phyloP scores from a whole-genome alignment of 2,888 invertebrate species.

The Cylloceria caligata region DNA sequence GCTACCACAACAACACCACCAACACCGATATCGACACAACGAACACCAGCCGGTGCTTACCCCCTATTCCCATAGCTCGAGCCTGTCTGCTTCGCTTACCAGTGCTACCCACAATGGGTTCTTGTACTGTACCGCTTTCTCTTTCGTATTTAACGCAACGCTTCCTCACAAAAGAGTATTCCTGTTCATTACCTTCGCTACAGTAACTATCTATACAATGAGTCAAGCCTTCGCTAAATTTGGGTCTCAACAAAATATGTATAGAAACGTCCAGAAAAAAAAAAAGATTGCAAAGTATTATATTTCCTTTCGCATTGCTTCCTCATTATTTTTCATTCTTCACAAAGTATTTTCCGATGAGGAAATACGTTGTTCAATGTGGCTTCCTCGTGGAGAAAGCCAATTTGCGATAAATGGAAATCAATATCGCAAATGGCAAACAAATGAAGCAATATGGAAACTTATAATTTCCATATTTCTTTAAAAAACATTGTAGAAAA shows the following conservation, averaged over 20 bases:
- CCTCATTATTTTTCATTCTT: no score
- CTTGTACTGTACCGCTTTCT: constrained; percentile 1
- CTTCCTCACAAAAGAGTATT: constrained; percentile 33
- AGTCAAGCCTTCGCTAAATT: neutral
- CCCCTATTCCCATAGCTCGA: constrained; percentile 10
- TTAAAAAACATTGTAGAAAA: no score
- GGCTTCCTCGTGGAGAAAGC: no score
- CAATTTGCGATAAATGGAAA: no score
- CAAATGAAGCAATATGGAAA: no score
- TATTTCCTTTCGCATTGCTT: no score
- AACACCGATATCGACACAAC: constrained; percentile 24
- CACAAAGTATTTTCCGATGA: no score
- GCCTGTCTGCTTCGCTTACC: constrained; percentile 10
- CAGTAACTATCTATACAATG: neutral
- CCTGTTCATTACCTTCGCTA: constrained; percentile 2
- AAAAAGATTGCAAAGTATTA: no score
- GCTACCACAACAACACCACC: constrained; percentile 59
- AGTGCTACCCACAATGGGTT: neutral
- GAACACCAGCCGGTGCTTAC: constrained; percentile 21
- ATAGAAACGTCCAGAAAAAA: neutral
- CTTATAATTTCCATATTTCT: no score
- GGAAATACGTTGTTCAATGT: no score
- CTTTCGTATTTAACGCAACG: constrained; percentile 34
- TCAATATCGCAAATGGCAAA: no score
- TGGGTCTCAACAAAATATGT: neutral